Base-by-base conservation (phyloP, 2,888 invertebrate species). In the Marronus borbonicus region DNA sequence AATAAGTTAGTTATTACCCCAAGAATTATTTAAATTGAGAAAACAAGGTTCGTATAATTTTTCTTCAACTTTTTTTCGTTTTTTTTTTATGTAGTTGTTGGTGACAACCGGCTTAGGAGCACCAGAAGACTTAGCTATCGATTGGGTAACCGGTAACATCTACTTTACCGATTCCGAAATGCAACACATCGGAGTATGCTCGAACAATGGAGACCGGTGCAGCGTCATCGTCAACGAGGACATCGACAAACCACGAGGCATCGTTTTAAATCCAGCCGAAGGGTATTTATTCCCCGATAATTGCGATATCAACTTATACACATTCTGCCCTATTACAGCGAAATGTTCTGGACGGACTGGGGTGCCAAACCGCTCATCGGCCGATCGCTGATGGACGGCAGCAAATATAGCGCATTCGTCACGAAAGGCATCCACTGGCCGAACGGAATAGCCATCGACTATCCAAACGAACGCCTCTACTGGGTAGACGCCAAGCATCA, bases 291-390 rank as follows among this genome's bases (percentile, higher is more conserved):
- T 44, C 12, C 12, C 8, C 10, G 7, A 12, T 44, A 12, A 12
- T 39, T 14, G 28, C 20, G 17, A 2, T 17, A 7, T 24, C 24
- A 7, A n/a, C 8, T 74, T 52, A 24, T 3, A 8, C 14, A 12
- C 14, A 75, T 62, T 44, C 14, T 14, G 3, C 0, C 3, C 55
- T 3, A 4, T n/a, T 17, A 55, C 55, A 96, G 96, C 1, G 89
- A 91, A 83, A 94, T 98, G 93, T 98, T 93, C 88, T 98, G 98
- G 97, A 93, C 96, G 0, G 97, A 98, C 87, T 97, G 96, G 95
- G 95, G 95, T 3, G 84, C 88, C 0, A 89, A 89, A 10, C 92
- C 95, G 0, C 91, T 94, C 84, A 97, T 98, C 82, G 95, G 94
- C 82, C 89, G 91, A 8, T 92, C 97, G 7, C 91, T 92, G 7